Conservation (phyloP, 2,113 vertebrate genomes). For the Myrmophylax atrothorax region DNA sequence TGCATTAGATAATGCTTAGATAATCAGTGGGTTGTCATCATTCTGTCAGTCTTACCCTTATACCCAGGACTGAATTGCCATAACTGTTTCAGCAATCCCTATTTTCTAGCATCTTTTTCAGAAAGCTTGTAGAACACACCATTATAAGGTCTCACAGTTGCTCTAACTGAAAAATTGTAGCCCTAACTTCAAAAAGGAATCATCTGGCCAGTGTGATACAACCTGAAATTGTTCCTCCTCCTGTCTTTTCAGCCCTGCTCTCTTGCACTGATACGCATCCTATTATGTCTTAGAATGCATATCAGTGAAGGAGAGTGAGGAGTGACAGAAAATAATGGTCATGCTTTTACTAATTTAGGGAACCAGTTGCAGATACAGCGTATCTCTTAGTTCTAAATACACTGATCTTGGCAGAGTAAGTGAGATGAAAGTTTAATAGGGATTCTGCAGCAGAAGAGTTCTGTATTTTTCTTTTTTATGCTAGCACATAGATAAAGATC, state of each 20-base stretch:
- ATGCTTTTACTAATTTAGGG: not conserved
- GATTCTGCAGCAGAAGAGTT: not conserved
- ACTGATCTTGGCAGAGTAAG: no score
- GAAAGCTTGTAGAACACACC: not conserved
- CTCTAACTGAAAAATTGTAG: not conserved
- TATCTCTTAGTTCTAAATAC: not conserved
- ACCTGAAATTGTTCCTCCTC: not conserved
- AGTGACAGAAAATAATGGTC: not conserved
- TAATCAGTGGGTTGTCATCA: not conserved
- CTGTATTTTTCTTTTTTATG: not conserved
- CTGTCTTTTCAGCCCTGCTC: not conserved
- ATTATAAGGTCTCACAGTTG: not conserved
- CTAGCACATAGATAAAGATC: not conserved
- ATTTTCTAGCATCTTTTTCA: not conserved
- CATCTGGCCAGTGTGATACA: not conserved
- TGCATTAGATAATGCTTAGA: not conserved
- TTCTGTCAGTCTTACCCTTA: not conserved
- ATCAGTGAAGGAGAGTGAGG: not conserved
- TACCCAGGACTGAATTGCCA: not conserved
- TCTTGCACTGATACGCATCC: no score
- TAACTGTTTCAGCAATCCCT: not conserved
- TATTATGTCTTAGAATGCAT: not conserved
- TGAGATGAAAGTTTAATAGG: not conserved
- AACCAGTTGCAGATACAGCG: not conserved
- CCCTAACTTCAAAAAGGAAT: not conserved